A percentile compares a stretch with the other conserved stretches of the same genome.
Evolutionary conservation across 2,888 invertebrate genomes (phyloP).

Genomic region (Hydropsyche betteni): DNA sequence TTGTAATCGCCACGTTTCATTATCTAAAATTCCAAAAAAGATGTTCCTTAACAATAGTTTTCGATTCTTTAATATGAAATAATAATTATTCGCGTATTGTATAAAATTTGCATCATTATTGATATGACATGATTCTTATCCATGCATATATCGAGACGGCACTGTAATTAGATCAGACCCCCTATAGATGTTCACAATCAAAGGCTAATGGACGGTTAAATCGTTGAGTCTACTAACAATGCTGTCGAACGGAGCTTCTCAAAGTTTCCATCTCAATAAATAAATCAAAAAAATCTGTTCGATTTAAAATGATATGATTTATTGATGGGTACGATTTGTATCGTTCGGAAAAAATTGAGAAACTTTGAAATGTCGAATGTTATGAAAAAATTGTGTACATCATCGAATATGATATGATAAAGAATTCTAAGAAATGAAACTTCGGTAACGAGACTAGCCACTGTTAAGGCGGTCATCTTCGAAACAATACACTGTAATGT

Average conservation of each 20-base stretch:
- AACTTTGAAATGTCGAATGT: conserved; percentile 26
- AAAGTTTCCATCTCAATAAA: neutral
- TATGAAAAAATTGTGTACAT: conserved; percentile 8
- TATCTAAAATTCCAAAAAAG: neutral
- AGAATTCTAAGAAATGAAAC: conserved; percentile 21
- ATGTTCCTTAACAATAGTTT: neutral
- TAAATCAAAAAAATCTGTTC: neutral
- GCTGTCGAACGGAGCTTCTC: conserved; percentile 17
- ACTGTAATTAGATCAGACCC: conserved; percentile 49
- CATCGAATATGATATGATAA: conserved; percentile 34
- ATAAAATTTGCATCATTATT: conserved; percentile 10
- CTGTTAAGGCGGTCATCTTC: neutral
- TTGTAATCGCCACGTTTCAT: neutral
- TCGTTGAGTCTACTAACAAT: conserved; percentile 45
- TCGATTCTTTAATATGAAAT: neutral
- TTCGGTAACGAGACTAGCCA: conserved; percentile 19
- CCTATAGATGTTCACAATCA: conserved; percentile 44
- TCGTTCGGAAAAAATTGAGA: neutral
- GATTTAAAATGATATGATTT: conserved; percentile 3
- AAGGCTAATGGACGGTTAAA: conserved; percentile 46
- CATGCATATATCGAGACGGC: conserved; percentile 29
- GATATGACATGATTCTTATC: conserved; percentile 31
- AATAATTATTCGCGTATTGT: neutral
- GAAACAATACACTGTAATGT: too few species aligned
- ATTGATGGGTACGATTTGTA: neutral